phyloP scores from a whole-genome alignment of 2,888 invertebrate species.

The Epirrita christyi region DNA sequence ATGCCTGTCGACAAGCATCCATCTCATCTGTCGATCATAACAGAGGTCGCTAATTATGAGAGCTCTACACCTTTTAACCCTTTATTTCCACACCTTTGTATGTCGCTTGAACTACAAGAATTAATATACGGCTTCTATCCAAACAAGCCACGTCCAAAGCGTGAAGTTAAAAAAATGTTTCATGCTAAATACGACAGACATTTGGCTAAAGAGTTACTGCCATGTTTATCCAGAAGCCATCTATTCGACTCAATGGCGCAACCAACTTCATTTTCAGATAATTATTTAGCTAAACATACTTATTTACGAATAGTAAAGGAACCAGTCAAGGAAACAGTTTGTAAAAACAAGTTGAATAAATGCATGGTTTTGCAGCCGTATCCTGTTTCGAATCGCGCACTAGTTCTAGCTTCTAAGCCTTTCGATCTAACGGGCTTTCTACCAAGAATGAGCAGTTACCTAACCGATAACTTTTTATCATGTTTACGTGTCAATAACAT shows the following conservation, averaged over 20 bases:
- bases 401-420: constrained; percentile 19
- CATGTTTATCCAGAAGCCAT: constrained; percentile 20
- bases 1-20: constrained; percentile 39
- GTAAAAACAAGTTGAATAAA: constrained; percentile 9
- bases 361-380: constrained; percentile 49
- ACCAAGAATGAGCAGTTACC: constrained; percentile 26
- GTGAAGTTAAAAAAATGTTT: not conserved
- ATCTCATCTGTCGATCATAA: constrained; percentile 49
- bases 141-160: constrained; percentile 1
- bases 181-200: constrained; percentile 3
- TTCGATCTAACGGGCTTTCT: constrained; percentile 31
- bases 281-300: not conserved
- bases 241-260: constrained; percentile 20
- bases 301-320: not conserved
- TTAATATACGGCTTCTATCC: constrained; percentile 36
- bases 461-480: constrained; percentile 3
- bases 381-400: constrained; percentile 26
- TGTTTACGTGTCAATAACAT: constrained; percentile 14
- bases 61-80: constrained; percentile 23
- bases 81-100: constrained; percentile 23
- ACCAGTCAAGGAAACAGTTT: not conserved
- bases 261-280: constrained; percentile 1
- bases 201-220: constrained; percentile 30
- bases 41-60: constrained; percentile 43
- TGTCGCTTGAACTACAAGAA: constrained; percentile 34